phyloP scores from a whole-genome alignment of 1,140 invertebrate genomes.

The Berghia stephanieae region DNA sequence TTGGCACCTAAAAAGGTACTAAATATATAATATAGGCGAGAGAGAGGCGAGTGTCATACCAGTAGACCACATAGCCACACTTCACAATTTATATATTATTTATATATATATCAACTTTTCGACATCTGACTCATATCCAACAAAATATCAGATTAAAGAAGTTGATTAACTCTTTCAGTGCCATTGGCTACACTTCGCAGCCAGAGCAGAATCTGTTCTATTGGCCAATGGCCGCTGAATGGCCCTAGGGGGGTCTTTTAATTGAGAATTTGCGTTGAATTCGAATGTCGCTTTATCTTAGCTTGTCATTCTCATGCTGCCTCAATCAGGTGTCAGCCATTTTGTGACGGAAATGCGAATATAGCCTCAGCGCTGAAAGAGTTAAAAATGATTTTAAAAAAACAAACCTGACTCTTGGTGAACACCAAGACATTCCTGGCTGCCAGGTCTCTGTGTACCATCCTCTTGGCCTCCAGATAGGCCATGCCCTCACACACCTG shows the following conservation, averaged over 20 bases:
- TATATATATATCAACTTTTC: neutral
- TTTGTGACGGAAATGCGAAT: too few species aligned
- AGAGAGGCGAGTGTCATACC: too few species aligned
- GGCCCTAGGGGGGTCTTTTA: too few species aligned
- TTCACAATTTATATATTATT: neutral
- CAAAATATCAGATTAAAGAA: too few species aligned
- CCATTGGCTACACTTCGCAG: too few species aligned
- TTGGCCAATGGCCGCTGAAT: too few species aligned
- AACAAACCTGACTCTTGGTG: conserved; percentile 85
- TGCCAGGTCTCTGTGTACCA: conserved; percentile 94
- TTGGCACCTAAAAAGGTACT: neutral
- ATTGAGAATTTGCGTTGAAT: neutral
- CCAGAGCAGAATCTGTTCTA: too few species aligned
- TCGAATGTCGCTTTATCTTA: too few species aligned
- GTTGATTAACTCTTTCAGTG: too few species aligned
- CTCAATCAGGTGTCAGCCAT: too few species aligned
- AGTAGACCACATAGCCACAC: neutral
- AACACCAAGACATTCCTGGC: conserved; percentile 96
- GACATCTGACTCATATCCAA: neutral
- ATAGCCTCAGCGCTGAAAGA: too few species aligned
- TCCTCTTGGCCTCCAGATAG: conserved; percentile 90
- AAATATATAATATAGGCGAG: neutral
- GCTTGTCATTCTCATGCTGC: too few species aligned
- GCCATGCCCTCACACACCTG: conserved; percentile 97
- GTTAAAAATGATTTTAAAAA: neutral